These are phyloP conservation scores for Lucifuga dentata DNA, from an alignment of 2,113 vertebrate species.

Conservation along the genomic window DNA sequence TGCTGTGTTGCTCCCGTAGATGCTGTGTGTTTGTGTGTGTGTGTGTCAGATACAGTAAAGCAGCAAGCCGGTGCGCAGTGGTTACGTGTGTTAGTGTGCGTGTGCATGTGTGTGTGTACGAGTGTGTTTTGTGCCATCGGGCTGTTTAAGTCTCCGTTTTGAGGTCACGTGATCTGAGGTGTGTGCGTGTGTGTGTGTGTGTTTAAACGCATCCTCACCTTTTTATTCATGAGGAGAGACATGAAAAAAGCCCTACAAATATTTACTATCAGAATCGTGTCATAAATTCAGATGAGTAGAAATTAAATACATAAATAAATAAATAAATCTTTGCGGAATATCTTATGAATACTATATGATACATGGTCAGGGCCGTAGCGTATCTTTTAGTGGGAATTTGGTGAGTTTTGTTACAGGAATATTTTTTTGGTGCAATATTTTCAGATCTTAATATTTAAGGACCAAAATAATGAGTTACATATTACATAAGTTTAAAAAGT, in stretches of 20 bases:
- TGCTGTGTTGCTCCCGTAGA: constrained; percentile 4
- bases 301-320: no score
- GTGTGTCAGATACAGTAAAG: constrained; percentile 29
- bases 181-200: constrained; percentile 32
- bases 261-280: neutral
- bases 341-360: no score
- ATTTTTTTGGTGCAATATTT: no score
- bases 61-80: constrained; percentile 35
- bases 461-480: no score
- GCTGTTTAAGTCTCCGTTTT: constrained; percentile 54
- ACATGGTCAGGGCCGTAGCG: no score
- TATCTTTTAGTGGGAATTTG: no score
- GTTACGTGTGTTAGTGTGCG: neutral
- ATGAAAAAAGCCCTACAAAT: neutral
- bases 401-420: no score
- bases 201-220: constrained; percentile 24
- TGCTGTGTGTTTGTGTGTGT: constrained; percentile 5
- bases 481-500: no score
- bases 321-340: no score
- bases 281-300: no score
- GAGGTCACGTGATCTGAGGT: constrained; percentile 73
- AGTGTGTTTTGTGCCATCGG: constrained; percentile 19
- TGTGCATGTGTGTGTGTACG: constrained; percentile 5
- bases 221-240: neutral
- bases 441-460: no score